Conservation (phyloP, 2,113 vertebrate genomes). For the Chauna torquata region DNA sequence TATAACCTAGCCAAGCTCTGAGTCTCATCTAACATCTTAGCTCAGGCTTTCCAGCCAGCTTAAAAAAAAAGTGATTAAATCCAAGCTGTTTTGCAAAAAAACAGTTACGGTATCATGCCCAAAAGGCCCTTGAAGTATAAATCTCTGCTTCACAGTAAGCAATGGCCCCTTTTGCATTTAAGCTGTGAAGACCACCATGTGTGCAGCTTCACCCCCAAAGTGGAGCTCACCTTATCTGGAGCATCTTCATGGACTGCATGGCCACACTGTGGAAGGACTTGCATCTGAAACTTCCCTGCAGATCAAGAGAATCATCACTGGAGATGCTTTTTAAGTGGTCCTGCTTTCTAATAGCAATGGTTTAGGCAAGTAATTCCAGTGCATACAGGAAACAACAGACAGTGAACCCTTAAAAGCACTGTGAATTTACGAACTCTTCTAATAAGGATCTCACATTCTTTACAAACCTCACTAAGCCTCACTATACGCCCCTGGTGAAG, state of each 20-base stretch:
- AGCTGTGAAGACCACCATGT: rapidly evolving
- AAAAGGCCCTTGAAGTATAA: background rate
- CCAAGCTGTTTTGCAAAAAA: background rate
- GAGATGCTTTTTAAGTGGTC: background rate
- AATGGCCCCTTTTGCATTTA: background rate
- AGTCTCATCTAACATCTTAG: background rate
- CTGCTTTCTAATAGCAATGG: background rate
- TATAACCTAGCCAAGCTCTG: background rate
- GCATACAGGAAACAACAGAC: background rate
- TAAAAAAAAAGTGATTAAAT: background rate
- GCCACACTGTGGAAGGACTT: conserved; percentile 96
- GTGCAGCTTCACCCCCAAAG: rapidly evolving
- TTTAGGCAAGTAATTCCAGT: background rate
- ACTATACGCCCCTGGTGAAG: background rate
- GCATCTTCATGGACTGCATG: conserved; percentile 98
- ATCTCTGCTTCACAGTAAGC: background rate
- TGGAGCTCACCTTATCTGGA: conserved; percentile 89
- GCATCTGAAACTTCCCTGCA: conserved; percentile 98
- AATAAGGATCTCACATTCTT: background rate
- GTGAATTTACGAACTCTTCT: background rate
- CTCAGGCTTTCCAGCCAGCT: background rate
- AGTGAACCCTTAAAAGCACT: background rate
- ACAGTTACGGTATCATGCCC: background rate
- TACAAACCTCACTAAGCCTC: background rate
- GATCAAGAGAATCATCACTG: background rate